phyloP scores from a whole-genome alignment of 37 sponge, comb jelly and placozoan genomes.

The Spongia lamella region DNA sequence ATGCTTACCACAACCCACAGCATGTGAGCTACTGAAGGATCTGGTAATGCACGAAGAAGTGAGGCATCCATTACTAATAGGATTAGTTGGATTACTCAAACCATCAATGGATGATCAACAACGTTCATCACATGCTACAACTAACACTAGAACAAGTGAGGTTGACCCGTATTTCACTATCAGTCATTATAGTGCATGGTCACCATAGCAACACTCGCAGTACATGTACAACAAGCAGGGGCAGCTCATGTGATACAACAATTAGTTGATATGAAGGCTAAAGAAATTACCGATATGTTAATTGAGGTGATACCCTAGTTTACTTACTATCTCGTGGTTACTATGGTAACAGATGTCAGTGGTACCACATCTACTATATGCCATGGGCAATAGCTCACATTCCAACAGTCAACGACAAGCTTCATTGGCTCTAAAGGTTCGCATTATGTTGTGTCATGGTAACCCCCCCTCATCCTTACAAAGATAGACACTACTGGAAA shows the following conservation, averaged over 20 bases:
- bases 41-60: constrained; percentile 80
- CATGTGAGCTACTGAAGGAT: constrained; percentile 61
- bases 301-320: constrained; percentile 19
- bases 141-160: not conserved
- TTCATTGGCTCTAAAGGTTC: constrained; percentile 69
- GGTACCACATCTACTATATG: constrained; percentile 72
- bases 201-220: constrained; percentile 64
- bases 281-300: constrained; percentile 6
- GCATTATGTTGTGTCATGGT: too few species aligned
- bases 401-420: constrained; percentile 88
- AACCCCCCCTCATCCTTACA: too few species aligned
- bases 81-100: constrained; percentile 78
- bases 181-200: constrained; percentile 11
- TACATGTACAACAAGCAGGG: constrained; percentile 78
- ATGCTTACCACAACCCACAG: constrained; percentile 6
- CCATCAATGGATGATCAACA: constrained; percentile 33
- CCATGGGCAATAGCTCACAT: constrained; percentile 78
- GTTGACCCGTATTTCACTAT: not conserved
- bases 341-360: constrained; percentile 51
- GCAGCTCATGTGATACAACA: constrained; percentile 63
- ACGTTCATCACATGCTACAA: not conserved
- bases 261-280: not conserved
- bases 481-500: too few species aligned
- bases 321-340: not conserved
- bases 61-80: constrained; percentile 70